Percentiles rank a stretch among this genome's conserved stretches.
These are phyloP conservation scores for Diadophis punctatus DNA, from an alignment of 2,113 vertebrate genomes.

Conservation along the genomic window DNA sequence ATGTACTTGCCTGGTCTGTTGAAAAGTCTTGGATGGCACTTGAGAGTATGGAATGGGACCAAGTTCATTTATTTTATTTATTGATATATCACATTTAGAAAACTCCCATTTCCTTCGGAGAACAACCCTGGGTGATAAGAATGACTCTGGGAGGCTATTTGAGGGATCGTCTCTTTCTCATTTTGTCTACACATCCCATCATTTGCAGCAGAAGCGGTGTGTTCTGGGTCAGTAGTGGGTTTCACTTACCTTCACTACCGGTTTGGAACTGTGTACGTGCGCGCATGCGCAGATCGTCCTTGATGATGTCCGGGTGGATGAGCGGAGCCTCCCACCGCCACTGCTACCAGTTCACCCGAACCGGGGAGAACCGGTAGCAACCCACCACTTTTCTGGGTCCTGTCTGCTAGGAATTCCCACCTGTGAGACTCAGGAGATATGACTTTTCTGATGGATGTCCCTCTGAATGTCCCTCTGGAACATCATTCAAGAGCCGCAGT, in stretches of 20 bases:
- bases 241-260: no score
- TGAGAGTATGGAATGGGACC: not conserved
- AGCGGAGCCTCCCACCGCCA: no score
- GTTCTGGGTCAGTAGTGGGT: not conserved
- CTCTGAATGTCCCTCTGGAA: not conserved
- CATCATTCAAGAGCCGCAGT: not conserved
- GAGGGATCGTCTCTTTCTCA: not conserved
- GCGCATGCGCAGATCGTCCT: no score
- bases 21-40: not conserved
- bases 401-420: not conserved
- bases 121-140: not conserved
- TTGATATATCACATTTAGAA: not conserved
- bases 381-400: not conserved
- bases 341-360: no score
- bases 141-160: not conserved
- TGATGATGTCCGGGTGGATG: no score
- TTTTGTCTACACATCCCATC: not conserved
- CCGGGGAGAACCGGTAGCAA: no score
- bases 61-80: not conserved
- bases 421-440: not conserved
- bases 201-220: not conserved
- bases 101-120: not conserved
- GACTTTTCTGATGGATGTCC: not conserved
- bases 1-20: not conserved
- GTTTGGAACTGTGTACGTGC: no score